Evolutionary conservation across 2,888 invertebrate species (phyloP), one percentile per base, ranked within the genome.

Genomic region (Chymomyza caudatula): DNA sequence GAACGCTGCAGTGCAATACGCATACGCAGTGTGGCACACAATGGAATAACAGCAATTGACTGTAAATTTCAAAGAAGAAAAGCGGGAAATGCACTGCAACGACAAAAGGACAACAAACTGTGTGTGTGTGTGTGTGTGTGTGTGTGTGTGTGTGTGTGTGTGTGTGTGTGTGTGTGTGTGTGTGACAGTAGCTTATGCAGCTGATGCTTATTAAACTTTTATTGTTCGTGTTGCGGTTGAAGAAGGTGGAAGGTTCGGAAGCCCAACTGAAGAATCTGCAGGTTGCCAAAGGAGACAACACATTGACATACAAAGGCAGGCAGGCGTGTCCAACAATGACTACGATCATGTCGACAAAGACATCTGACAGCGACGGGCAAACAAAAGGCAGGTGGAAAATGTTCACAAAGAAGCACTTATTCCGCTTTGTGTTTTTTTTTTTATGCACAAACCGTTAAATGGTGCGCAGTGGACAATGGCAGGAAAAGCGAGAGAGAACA

Each of bases 341-440:
- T 56, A 19, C 57, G 29, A 11, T 11, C 8, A n/a, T 25, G 47
- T 51, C 37, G 11, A 13, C 52, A 60, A 53, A 15, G 51, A 23
- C 47, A 54, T 49, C 55, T 17, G 61, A 54, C 65, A 55, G 65
- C 49, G 60, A 67, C 62, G 55, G 59, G 67, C 67, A 67, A 70
- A 73, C 69, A 66, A 72, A 67, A 62, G 68, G 65, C 77, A 86
- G 74, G 72, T 84, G 77, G 59, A 73, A 86, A 81, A 65, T 68
- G 71, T 65, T 70, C 86, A 79, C 86, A 87, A 87, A 84, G 73
- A 69, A 77, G 71, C 82, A 84, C 81, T 85, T 87, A 83, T 54
- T 68, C 72, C 65, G 62, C 61, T 61, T 71, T 66, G 66, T 76
- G 47, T 37, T 37, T 13, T 3, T 25, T 25, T 25, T 25, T 25